Evolutionary conservation across 2,888 invertebrate species (phyloP).

Genomic region (Drosophila recens): DNA sequence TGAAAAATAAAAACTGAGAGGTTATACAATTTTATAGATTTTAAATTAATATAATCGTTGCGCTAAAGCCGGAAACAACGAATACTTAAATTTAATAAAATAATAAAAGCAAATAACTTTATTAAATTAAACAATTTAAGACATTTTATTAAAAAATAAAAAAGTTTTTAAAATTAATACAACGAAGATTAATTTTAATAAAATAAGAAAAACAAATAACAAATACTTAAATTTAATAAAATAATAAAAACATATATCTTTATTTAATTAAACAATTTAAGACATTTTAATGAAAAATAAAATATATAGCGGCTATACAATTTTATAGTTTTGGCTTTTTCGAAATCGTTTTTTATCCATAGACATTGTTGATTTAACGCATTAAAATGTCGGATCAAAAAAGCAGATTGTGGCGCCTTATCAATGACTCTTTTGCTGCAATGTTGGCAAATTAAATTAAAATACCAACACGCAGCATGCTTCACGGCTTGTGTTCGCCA

Average conservation of each 20-base stretch:
- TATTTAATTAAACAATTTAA: constrained; percentile 4
- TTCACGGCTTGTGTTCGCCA: constrained; percentile 27
- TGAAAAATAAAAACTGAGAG: neutral
- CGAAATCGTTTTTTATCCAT: constrained; percentile 1
- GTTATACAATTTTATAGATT: no score
- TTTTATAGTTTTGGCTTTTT: neutral
- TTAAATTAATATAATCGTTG: no score
- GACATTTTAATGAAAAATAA: no score
- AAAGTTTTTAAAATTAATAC: no score
- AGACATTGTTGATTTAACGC: constrained; percentile 25
- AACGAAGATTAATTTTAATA: no score
- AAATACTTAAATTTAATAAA: constrained; percentile 47
- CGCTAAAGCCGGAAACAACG: no score
- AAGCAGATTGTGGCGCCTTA: constrained; percentile 14
- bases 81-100: constrained; percentile 47
- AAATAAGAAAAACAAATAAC: constrained; percentile 19
- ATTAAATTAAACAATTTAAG: constrained; percentile 2
- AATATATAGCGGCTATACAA: neutral
- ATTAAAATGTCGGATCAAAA: constrained; percentile 28
- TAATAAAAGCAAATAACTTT: constrained; percentile 22
- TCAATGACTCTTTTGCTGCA: constrained; percentile 14
- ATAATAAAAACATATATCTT: constrained; percentile 26
- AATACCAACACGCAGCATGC: constrained; percentile 53
- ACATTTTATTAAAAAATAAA: neutral
- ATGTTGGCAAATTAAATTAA: constrained; percentile 67